Evolutionary conservation across 2,888 invertebrate genomes (phyloP), one percentile per base, ranked within the genome.

Genomic region (Epinotia nisella): DNA sequence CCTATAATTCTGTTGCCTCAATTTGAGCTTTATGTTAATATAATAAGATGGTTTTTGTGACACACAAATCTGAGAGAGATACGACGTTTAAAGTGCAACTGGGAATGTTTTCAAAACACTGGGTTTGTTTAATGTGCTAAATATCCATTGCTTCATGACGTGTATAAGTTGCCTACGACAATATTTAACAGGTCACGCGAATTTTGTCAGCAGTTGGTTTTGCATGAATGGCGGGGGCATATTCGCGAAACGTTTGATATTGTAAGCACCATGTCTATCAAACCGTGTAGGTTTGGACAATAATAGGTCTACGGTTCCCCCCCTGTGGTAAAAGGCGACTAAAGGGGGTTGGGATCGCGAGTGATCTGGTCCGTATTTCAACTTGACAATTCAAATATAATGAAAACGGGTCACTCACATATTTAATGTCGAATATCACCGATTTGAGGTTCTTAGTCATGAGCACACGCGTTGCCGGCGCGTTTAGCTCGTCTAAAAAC

Each of bases 201-300:
- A 81, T 84, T 87, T 83, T 84, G 86, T 85, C 85, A 83, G 82
- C 83, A 83, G 77, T 83, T 83, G 81, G 82, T 81, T 81, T 79
- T 81, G 76, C 83, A 82, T 80, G 82, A 81, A 75, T 65, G 79
- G 78, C 29, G 75, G 24, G 49, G 77, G 58, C 71, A 72, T 79
- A 86, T 83, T 83, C 74, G 75, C 35, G 41, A 69, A 81, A 58
- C 75, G 56, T 68, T 75, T 79, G 82, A 15, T 66, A 68, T 24
- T 35, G 7, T 7, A 35, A 35, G 35, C 35, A 35, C 9, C 35
- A 35, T 35, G 35, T 35, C 35, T 35, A 35, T 35, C 35, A 35
- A 29, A 7, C 5, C 29, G 29, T n/a, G n/a, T n/a, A n/a, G n/a
- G n/a, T n/a, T n/a, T n/a, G n/a, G n/a, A n/a, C n/a, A n/a, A n/a